A percentile compares a stretch with the other conserved stretches of the same genome.
Conservation (phyloP, 2,113 vertebrate species). For the Columbina picui region DNA sequence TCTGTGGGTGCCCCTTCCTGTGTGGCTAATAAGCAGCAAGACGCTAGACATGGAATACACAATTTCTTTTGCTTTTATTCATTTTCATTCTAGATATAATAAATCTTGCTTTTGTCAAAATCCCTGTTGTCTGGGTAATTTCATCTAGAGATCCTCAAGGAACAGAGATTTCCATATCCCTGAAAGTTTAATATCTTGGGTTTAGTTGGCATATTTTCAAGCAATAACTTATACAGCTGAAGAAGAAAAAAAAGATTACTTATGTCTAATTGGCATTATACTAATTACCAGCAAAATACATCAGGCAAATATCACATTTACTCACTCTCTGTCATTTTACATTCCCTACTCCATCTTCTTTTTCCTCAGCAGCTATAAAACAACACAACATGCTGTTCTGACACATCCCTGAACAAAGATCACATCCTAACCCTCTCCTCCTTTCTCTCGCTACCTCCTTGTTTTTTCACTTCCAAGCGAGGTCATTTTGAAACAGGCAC, state of each 20-base stretch:
- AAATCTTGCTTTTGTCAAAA: slow-evolving; percentile 59
- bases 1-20: slow-evolving; percentile 58
- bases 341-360: slow-evolving; percentile 52
- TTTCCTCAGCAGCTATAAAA: slow-evolving; percentile 25
- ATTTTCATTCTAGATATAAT: slow-evolving; percentile 17
- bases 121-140: slow-evolving; percentile 66
- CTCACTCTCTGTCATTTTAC: slow-evolving; percentile 48
- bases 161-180: slow-evolving; percentile 39
- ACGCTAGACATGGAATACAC: neutral
- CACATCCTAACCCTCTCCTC: neutral
- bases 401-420: slow-evolving; percentile 20
- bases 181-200: slow-evolving; percentile 50
- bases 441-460: neutral
- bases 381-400: slow-evolving; percentile 16
- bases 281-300: slow-evolving; percentile 65
- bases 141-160: slow-evolving; percentile 62
- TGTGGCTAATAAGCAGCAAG: slow-evolving; percentile 54
- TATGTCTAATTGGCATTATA: slow-evolving; percentile 55
- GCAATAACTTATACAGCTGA: slow-evolving; percentile 42
- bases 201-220: slow-evolving; percentile 48
- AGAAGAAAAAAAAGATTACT: slow-evolving; percentile 21
- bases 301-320: slow-evolving; percentile 44
- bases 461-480: neutral
- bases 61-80: slow-evolving; percentile 49
- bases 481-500: neutral